A percentile compares a stretch with the other conserved stretches of the same genome.
phyloP scores from a whole-genome alignment of 2,888 invertebrate species.

The Lithodes maja region DNA sequence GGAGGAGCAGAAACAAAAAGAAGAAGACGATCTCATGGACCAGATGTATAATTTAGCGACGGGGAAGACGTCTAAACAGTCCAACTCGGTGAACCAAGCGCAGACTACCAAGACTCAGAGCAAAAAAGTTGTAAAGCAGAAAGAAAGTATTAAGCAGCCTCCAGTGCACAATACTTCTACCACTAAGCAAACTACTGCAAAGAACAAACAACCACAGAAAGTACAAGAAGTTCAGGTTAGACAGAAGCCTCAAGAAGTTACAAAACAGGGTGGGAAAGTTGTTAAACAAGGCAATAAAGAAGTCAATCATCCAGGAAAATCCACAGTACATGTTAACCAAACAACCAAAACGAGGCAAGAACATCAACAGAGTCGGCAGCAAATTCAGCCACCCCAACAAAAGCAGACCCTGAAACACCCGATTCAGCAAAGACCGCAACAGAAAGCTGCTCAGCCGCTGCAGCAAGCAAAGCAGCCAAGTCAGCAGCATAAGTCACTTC shows the following conservation, averaged over 20 bases:
- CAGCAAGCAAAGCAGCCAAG: conserved; percentile 23
- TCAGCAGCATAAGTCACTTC: neutral
- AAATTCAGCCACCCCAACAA: conserved; percentile 13
- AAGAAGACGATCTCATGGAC: conserved; percentile 70
- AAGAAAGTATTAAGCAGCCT: conserved; percentile 44
- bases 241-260: conserved; percentile 53
- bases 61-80: conserved; percentile 46
- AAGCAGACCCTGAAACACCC: conserved; percentile 33
- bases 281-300: conserved; percentile 48
- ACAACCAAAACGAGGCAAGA: conserved; percentile 27
- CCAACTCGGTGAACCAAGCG: neutral
- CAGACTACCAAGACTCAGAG: conserved; percentile 29
- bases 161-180: conserved; percentile 11
- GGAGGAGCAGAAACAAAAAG: conserved; percentile 73
- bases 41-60: conserved; percentile 66
- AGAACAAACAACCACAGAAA: conserved; percentile 38
- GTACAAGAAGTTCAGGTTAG: conserved; percentile 44
- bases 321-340: neutral
- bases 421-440: neutral
- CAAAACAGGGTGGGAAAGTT: conserved; percentile 44
- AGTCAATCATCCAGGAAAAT: conserved; percentile 30
- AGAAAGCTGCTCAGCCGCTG: neutral
- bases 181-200: conserved; percentile 34
- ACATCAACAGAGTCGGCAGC: conserved; percentile 16
- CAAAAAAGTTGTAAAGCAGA: conserved; percentile 62